A percentile compares a stretch with the other conserved stretches of the same genome.
Evolutionary conservation across 2,888 invertebrate genomes (phyloP).

Genomic region (Pomacea canaliculata): DNA sequence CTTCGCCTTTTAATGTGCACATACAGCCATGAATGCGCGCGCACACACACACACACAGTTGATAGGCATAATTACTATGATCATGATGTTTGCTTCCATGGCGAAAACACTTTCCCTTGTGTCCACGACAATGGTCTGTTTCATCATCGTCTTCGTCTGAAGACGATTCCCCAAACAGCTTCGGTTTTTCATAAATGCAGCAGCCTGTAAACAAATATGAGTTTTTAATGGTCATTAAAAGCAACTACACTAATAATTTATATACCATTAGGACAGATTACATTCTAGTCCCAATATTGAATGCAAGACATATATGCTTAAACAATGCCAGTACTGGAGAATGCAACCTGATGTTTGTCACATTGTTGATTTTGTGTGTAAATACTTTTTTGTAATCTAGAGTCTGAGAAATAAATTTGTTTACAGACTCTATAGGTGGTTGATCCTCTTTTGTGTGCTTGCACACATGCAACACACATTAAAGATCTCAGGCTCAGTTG

Average conservation of each 20-base stretch:
- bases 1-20: too few relatives aligned
- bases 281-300: neutral
- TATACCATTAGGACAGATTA: neutral
- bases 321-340: neutral
- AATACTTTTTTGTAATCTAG: too few relatives aligned
- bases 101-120: conserved; percentile 65
- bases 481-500: too few relatives aligned
- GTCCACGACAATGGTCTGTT: conserved; percentile 61
- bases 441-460: too few relatives aligned
- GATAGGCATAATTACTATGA: neutral
- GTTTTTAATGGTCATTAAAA: neutral
- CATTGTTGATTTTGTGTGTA: too few relatives aligned
- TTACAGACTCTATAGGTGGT: too few relatives aligned
- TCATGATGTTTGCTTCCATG: conserved; percentile 19
- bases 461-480: too few relatives aligned
- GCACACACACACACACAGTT: too few relatives aligned
- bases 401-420: too few relatives aligned
- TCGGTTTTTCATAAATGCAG: conserved; percentile 93
- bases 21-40: too few relatives aligned
- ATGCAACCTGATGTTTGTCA: neutral
- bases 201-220: conserved; percentile 78
- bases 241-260: neutral
- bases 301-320: too few relatives aligned
- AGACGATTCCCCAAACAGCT: conserved; percentile 88
- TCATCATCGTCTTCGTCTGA: conserved; percentile 74